Percentiles rank a stretch among this genome's conserved stretches.
Evolutionary conservation across 2,113 vertebrate species (phyloP).

Genomic region (Drymodes brunneopygia): DNA sequence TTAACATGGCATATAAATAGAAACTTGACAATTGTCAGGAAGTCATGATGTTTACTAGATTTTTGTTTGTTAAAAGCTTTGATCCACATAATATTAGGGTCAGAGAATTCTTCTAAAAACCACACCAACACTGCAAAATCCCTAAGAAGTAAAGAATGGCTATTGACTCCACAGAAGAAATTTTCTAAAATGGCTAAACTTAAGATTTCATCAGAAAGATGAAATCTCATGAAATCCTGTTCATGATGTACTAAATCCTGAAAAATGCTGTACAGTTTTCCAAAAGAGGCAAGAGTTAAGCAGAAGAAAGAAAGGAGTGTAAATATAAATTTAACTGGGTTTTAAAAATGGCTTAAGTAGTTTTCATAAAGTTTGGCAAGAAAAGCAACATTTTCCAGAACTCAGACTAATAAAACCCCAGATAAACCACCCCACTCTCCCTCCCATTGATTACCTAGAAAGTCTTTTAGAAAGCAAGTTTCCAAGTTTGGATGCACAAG

Average conservation of each 20-base stretch:
- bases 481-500: background rate
- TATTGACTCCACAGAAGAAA: background rate
- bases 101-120: background rate
- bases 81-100: background rate
- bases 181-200: background rate
- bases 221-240: background rate
- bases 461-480: background rate
- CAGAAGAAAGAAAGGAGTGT: background rate
- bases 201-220: background rate
- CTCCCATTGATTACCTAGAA: background rate
- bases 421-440: rapidly evolving
- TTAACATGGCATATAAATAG: background rate
- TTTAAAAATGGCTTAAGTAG: background rate
- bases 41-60: background rate
- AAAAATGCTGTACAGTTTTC: background rate
- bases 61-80: background rate
- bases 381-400: background rate
- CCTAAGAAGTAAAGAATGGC: background rate
- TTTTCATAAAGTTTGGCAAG: background rate
- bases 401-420: background rate
- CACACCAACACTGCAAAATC: background rate
- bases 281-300: background rate
- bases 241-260: background rate
- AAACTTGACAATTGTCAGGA: background rate
- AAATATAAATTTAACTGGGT: background rate